Evolutionary conservation across 2,888 invertebrate genomes (phyloP).

Genomic region (Cryptophagus acutangulus): DNA sequence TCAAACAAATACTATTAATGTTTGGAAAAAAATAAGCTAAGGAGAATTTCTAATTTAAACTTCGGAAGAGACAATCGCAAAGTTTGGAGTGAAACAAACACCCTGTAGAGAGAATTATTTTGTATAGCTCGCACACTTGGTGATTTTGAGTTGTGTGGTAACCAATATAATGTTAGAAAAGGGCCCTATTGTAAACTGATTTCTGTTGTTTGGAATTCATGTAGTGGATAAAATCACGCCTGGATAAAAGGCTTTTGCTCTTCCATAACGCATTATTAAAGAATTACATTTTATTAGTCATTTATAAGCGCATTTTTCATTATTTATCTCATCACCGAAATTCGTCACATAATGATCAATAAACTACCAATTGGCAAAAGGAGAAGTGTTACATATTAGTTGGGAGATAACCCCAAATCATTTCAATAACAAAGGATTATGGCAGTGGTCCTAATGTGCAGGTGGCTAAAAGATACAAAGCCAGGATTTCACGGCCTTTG

Average conservation of each 20-base stretch:
- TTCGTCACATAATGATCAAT: too few species aligned
- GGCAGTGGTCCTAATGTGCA: conserved; percentile 30
- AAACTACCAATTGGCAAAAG: neutral
- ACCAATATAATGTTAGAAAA: too few species aligned
- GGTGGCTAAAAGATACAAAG: conserved; percentile 29
- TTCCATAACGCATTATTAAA: conserved; percentile 33
- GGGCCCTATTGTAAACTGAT: conserved; percentile 28
- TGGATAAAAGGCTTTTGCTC: conserved; percentile 26
- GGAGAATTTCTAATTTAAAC: too few species aligned
- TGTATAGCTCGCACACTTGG: too few species aligned
- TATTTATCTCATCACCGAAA: too few species aligned
- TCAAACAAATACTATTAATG: too few species aligned
- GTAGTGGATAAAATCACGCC: conserved; percentile 39
- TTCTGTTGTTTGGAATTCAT: conserved; percentile 37
- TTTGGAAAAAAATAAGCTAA: too few species aligned
- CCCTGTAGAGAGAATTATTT: too few species aligned
- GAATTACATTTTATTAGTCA: conserved; percentile 32
- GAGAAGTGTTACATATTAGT: conserved; percentile 1
- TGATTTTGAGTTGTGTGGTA: too few species aligned
- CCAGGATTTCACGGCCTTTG: conserved; percentile 30
- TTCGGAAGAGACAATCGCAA: too few species aligned
- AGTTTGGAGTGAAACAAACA: too few species aligned
- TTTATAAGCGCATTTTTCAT: neutral
- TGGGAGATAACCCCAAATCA: conserved; percentile 18
- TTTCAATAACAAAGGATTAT: conserved; percentile 30